phyloP scores from a whole-genome alignment of 2,797 vertebrate species.

The Propithecus deckenii region DNA sequence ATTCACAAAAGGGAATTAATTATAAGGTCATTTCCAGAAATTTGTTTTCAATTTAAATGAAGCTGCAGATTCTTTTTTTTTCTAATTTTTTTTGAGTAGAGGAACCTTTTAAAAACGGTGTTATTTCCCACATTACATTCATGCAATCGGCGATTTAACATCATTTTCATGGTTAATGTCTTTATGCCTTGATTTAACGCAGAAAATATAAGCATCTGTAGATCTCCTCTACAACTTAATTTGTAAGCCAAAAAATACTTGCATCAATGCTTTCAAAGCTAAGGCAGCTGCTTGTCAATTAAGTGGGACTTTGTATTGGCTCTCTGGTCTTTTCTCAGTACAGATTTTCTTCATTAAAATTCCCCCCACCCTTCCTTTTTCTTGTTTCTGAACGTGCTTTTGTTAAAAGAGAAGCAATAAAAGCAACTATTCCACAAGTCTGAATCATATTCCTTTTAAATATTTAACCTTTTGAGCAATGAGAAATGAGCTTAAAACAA shows the following conservation, averaged over 20 bases:
- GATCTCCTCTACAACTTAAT: neutral
- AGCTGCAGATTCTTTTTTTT: neutral
- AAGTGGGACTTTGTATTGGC: neutral
- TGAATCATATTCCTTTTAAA: slow-evolving; percentile 39
- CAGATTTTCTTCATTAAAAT: slow-evolving; percentile 47
- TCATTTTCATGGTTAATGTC: slow-evolving; percentile 29
- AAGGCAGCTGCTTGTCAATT: slow-evolving; percentile 43
- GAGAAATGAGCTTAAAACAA: neutral
- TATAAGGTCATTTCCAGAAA: neutral
- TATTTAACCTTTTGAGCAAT: slow-evolving; percentile 30
- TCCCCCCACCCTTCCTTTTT: neutral
- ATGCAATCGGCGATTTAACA: neutral
- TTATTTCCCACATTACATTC: slow-evolving; percentile 48
- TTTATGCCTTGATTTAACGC: slow-evolving; percentile 39
- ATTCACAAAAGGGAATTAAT: slow-evolving; percentile 51
- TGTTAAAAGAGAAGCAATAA: neutral
- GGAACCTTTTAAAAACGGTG: neutral
- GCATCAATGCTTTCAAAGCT: neutral
- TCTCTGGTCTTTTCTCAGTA: neutral
- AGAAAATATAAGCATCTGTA: neutral
- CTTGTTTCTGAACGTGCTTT: slow-evolving; percentile 46
- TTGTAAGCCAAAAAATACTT: neutral
- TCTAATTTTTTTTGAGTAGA: neutral
- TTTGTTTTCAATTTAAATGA: slow-evolving; percentile 20
- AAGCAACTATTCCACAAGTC: neutral